Percentiles rank a stretch among this genome's conserved stretches.
These are phyloP conservation scores for Periphyllus acericola DNA, from an alignment of 2,888 invertebrate species.

Conservation along the genomic window DNA sequence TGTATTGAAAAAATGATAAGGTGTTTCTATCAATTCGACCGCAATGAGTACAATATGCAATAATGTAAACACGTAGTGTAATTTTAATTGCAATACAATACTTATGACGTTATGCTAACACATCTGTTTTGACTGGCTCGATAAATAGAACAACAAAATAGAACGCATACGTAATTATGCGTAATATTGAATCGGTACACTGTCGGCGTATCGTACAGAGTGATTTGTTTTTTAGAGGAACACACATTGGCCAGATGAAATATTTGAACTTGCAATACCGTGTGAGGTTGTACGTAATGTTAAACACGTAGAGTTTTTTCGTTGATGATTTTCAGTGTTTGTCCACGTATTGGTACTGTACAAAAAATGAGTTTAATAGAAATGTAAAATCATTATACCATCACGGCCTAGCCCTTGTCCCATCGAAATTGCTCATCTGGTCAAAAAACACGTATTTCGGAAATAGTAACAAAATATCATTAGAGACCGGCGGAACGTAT, in stretches of 20 bases:
- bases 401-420: not conserved
- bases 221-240: not conserved
- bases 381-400: not conserved
- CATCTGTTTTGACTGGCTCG: not conserved
- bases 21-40: not conserved
- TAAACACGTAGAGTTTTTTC: too few species aligned
- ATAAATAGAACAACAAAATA: too few species aligned
- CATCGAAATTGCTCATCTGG: not conserved
- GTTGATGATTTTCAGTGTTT: too few species aligned
- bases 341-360: too few species aligned
- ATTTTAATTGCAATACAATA: not conserved
- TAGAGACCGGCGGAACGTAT: not conserved
- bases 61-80: not conserved
- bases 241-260: too few species aligned
- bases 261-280: too few species aligned
- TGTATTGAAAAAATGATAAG: not conserved
- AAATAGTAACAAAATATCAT: not conserved
- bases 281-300: too few species aligned
- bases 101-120: too few species aligned
- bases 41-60: not conserved
- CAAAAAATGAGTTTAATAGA: not conserved
- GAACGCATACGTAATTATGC: too few species aligned
- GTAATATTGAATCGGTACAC: not conserved
- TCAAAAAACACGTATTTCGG: too few species aligned
- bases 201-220: not conserved